Evolutionary conservation across 2,888 invertebrate genomes (phyloP), one percentile per base, ranked within the genome.

Genomic region (Stramonita haemastoma): DNA sequence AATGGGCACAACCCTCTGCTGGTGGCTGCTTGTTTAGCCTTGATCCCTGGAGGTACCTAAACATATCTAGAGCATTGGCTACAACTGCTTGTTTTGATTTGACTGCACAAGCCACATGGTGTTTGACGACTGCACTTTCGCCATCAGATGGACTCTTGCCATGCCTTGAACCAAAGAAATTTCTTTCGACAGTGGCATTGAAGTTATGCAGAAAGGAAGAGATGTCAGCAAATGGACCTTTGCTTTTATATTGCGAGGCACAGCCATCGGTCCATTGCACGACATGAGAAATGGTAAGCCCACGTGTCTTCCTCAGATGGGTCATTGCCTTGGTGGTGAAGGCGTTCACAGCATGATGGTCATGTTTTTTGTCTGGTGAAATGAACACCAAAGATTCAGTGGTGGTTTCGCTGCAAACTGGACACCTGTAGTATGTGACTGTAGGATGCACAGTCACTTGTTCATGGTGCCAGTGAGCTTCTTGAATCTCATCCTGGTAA

Each of bases 181-280:
- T 57, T 4, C 87, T 70, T 66, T 87, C 87, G 26, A 87, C 15
- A 19, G 73, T 87, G 34, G 36, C 32, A 36, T n/a, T 34, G 34
- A 73, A 34, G 22, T 87, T 36, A 0, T 11, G 0, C 15, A 87
- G 87, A n/a, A 34, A 34, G n/a, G 6, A 36, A 15, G 36, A 36
- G n/a, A 87, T 87, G 87, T 87, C 87, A 26, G 36, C 17, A n/a
- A 87, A 87, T 6, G 70, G 87, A 8, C 87, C 87, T 19, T 87
- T 70, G 34, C 32, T 32, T 34, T 87, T 87, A 32, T 87, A 73
- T 22, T 87, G 87, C 0, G n/a, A 17, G 5, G 87, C 32, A 26
- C 77, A 87, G 15, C 87, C 77, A 87, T 77, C 87, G 4, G 87
- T 77, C 87, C 77, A 87, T n/a, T 29, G 56, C 0, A 56, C 22